Percentiles rank a stretch among this genome's conserved stretches.
Evolutionary conservation across 2,888 invertebrate species (phyloP).

Genomic region (Homarus gammarus): DNA sequence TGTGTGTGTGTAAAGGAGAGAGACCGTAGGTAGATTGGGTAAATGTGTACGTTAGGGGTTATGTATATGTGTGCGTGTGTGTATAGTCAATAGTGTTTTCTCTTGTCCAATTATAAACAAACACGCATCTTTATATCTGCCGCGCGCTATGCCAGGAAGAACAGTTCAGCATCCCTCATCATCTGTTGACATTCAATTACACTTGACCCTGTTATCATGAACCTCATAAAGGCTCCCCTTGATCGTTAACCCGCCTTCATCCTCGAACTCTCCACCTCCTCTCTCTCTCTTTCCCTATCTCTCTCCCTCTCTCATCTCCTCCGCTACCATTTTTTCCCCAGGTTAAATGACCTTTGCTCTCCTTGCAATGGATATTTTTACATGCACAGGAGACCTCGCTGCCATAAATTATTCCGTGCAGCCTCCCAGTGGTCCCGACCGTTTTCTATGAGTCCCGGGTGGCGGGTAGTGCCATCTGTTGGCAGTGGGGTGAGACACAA

Average conservation of each 20-base stretch:
- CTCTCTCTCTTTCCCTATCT: neutral
- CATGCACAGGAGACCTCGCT: constrained; percentile 6
- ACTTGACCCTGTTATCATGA: neutral
- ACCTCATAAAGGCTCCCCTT: neutral
- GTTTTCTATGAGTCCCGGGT: constrained; percentile 25
- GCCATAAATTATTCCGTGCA: constrained; percentile 3
- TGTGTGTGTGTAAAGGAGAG: too few species aligned
- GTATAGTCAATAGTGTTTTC: too few species aligned
- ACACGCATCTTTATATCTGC: too few species aligned
- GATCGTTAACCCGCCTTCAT: neutral
- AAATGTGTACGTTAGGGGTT: too few species aligned
- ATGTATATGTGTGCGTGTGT: too few species aligned
- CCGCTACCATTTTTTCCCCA: neutral
- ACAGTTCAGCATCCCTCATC: too few species aligned
- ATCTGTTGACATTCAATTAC: neutral
- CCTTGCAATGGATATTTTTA: constrained; percentile 14
- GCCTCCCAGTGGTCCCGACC: constrained; percentile 1
- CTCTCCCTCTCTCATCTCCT: neutral
- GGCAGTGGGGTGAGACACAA: neutral
- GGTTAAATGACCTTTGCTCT: constrained; percentile 27
- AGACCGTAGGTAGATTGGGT: too few species aligned
- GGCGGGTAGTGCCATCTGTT: constrained; percentile 46
- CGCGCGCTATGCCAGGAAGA: too few species aligned
- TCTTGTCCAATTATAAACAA: too few species aligned
- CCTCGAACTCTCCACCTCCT: too few species aligned